Percentiles rank a stretch among this genome's conserved stretches.
phyloP scores from a whole-genome alignment of 2,113 vertebrate species.

The Ptilorrhoa leucosticta region DNA sequence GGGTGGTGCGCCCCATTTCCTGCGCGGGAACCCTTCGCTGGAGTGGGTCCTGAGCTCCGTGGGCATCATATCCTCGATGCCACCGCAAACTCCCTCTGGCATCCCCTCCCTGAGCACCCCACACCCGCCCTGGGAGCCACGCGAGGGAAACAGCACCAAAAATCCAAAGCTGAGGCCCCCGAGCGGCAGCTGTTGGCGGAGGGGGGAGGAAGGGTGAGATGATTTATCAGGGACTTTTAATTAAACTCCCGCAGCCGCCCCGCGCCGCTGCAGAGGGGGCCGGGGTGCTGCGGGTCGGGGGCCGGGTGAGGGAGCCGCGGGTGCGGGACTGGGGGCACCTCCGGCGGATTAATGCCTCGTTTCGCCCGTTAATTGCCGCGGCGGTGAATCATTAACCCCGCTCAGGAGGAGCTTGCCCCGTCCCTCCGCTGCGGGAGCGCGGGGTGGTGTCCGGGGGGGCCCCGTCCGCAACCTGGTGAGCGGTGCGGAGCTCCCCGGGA shows the following conservation, averaged over 20 bases:
- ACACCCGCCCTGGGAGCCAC: accelerated
- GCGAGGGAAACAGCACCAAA: neutral
- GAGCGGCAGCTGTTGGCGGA: neutral
- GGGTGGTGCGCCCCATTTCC: neutral
- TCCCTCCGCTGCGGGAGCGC: neutral
- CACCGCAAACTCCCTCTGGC: accelerated
- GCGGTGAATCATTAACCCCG: neutral
- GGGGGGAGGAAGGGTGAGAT: no score
- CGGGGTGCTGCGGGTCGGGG: neutral
- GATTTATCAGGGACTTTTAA: neutral
- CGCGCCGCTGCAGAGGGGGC: neutral
- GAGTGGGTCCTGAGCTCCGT: neutral
- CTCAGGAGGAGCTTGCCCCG: neutral
- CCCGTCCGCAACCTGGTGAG: neutral
- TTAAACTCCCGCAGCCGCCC: neutral
- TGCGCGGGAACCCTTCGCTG: accelerated
- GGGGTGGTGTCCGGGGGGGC: neutral
- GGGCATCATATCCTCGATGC: neutral
- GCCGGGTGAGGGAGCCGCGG: neutral
- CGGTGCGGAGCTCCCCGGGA: neutral
- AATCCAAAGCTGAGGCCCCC: neutral
- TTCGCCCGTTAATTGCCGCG: neutral
- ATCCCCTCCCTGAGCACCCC: neutral
- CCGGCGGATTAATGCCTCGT: neutral
- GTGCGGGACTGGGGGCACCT: neutral